These are phyloP conservation scores for Okamejei kenojei DNA, from an alignment of 2,797 vertebrate genomes.

Conservation along the genomic window DNA sequence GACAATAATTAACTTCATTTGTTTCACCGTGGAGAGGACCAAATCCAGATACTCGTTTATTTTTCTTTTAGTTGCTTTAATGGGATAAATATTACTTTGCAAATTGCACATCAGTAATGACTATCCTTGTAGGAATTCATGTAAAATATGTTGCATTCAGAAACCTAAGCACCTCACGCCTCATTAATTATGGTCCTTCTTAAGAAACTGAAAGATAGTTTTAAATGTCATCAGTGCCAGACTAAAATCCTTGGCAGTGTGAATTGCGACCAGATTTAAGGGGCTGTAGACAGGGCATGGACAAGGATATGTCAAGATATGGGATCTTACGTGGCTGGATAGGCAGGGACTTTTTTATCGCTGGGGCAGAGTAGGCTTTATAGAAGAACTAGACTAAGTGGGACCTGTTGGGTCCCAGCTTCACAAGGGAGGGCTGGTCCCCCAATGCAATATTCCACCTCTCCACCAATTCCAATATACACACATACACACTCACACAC, in stretches of 20 bases:
- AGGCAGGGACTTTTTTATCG: no score
- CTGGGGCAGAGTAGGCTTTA: no score
- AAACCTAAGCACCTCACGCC: background rate
- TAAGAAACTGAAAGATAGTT: background rate
- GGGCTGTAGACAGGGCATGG: no score
- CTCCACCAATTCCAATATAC: no score
- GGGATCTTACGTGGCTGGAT: no score
- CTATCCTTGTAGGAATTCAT: background rate
- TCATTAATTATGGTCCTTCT: background rate
- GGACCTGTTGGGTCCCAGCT: no score
- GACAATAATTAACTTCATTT: background rate
- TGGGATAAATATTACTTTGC: background rate
- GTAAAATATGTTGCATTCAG: background rate
- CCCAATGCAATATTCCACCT: no score
- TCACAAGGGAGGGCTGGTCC: no score
- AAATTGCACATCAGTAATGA: background rate
- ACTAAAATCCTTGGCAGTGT: background rate
- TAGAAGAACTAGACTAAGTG: no score
- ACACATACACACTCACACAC: no score
- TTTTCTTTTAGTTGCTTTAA: background rate
- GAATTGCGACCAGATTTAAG: no score
- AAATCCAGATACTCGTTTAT: background rate
- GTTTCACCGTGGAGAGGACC: background rate
- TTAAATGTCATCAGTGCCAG: background rate
- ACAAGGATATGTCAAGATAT: no score